Evolutionary conservation across 1,140 invertebrate species (phyloP).

Genomic region (Harlomillsia oculata): DNA sequence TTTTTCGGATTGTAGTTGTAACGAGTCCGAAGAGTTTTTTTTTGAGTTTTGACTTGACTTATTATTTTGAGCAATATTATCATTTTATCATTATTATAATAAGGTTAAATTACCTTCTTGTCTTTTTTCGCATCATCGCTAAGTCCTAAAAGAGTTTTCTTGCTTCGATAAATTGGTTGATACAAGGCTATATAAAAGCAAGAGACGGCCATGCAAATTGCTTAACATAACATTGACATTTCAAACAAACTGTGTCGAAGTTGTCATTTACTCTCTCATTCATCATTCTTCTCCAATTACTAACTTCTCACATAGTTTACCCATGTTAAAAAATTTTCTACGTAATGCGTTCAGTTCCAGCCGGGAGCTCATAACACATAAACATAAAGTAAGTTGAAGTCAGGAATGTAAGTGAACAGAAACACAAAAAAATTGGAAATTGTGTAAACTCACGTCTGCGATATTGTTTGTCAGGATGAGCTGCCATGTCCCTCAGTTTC

Average conservation of each 20-base stretch:
- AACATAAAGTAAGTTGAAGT: too few species aligned
- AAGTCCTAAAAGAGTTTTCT: slow-evolving; percentile 12
- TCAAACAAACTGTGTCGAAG: too few species aligned
- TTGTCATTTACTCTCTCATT: too few species aligned
- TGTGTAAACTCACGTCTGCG: slow-evolving; percentile 2
- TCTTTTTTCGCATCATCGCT: slow-evolving; percentile 4
- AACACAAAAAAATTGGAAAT: neutral
- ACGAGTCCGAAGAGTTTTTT: too few species aligned
- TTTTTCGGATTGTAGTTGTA: neutral
- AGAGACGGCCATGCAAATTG: neutral
- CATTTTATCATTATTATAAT: neutral
- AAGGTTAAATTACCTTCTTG: neutral
- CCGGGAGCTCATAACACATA: too few species aligned
- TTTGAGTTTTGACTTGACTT: too few species aligned
- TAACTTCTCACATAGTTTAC: too few species aligned
- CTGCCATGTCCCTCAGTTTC: slow-evolving; percentile 16
- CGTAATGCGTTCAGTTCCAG: too few species aligned
- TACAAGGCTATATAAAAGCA: slow-evolving; percentile 6
- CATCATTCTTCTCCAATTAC: too few species aligned
- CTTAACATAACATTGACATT: too few species aligned
- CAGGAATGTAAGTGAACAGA: neutral
- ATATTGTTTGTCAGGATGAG: slow-evolving; percentile 3
- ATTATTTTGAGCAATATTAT: neutral
- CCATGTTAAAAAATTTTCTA: too few species aligned
- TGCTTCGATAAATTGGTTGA: slow-evolving; percentile 19